phyloP scores from a whole-genome alignment of 2,797 vertebrate species.

The Argentina silus region DNA sequence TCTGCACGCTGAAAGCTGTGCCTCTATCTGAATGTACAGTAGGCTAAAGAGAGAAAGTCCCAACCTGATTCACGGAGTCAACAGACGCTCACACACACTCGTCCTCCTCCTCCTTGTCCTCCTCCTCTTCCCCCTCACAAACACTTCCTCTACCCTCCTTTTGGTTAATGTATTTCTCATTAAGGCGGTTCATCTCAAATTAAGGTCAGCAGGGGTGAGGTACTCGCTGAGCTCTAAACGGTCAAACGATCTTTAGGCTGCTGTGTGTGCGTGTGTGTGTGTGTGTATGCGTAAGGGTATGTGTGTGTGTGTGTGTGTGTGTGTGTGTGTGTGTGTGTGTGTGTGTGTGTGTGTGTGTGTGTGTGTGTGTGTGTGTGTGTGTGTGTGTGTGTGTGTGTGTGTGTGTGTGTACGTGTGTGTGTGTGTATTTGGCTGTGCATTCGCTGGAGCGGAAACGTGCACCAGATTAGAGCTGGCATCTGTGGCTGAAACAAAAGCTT shows the following conservation, averaged over 20 bases:
- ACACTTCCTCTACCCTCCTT: neutral
- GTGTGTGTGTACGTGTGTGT: neutral
- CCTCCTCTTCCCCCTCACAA: neutral
- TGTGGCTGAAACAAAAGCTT: slow-evolving; percentile 52
- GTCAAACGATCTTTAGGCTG: slow-evolving; percentile 24
- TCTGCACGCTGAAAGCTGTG: slow-evolving; percentile 13
- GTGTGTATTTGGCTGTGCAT: slow-evolving; percentile 32
- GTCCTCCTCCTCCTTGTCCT: neutral
- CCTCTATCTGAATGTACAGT: neutral
- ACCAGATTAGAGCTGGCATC: slow-evolving; percentile 63
- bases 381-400: slow-evolving; percentile 23
- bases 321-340: slow-evolving; percentile 22
- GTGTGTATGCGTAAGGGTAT: neutral
- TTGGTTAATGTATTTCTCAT: slow-evolving; percentile 33
- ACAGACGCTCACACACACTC: slow-evolving; percentile 44
- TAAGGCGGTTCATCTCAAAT: slow-evolving; percentile 61
- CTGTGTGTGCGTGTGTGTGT: neutral
- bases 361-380: slow-evolving; percentile 12
- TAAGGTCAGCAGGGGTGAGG: slow-evolving; percentile 64
- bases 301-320: neutral
- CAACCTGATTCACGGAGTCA: slow-evolving; percentile 26
- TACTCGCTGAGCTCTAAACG: slow-evolving; percentile 43
- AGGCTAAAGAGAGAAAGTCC: neutral
- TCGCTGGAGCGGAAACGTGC: slow-evolving; percentile 58
- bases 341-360: slow-evolving; percentile 19